Evolutionary conservation across 1,140 invertebrate genomes (phyloP).

Genomic region (Chymomyza costata): DNA sequence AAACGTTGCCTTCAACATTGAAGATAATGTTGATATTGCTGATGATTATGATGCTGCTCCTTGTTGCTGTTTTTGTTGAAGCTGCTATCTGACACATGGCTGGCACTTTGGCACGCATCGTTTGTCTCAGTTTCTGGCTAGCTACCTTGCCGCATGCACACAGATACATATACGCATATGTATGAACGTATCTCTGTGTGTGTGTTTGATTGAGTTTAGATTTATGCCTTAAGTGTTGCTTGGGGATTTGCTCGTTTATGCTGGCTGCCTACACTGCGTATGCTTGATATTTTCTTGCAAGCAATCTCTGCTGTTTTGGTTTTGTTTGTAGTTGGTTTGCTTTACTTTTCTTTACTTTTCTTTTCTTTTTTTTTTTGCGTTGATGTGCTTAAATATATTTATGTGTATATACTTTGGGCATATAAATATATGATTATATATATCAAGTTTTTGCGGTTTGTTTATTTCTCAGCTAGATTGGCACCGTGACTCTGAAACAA

Average conservation of each 20-base stretch:
- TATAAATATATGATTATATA: too few species aligned
- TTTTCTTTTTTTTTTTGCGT: too few species aligned
- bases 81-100: constrained; percentile 9
- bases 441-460: too few species aligned
- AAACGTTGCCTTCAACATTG: neutral
- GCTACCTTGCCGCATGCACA: constrained; percentile 29
- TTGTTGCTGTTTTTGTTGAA: constrained; percentile 11
- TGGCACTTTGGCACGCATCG: constrained; percentile 41
- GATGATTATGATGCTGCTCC: constrained; percentile 38
- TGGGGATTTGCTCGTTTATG: constrained; percentile 48
- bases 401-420: too few species aligned
- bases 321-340: too few species aligned
- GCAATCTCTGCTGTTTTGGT: constrained; percentile 34
- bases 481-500: constrained; percentile 8
- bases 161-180: too few species aligned
- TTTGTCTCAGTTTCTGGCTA: constrained; percentile 46
- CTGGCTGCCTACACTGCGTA: constrained; percentile 17
- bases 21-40: constrained; percentile 37
- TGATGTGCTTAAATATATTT: too few species aligned
- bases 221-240: constrained; percentile 67
- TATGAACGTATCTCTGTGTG: too few species aligned
- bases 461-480: too few species aligned
- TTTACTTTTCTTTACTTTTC: too few species aligned
- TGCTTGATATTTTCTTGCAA: constrained; percentile 21
- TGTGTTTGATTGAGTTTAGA: constrained; percentile 65